Evolutionary conservation across 2,888 invertebrate genomes (phyloP).

Genomic region (Eupelmus urozonus): DNA sequence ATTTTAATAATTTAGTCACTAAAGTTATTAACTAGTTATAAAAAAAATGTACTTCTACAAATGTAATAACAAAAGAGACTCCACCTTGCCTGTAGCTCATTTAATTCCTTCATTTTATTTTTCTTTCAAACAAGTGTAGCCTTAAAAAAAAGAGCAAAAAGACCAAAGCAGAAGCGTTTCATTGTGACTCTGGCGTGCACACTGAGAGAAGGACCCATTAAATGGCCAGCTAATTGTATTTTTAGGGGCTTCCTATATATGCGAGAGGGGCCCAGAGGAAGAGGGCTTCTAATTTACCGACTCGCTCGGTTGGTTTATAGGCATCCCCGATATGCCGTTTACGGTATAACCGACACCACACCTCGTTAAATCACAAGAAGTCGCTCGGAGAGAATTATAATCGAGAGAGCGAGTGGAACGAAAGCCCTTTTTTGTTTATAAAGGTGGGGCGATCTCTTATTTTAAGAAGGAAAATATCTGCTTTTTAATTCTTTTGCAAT

Average conservation of each 20-base stretch:
- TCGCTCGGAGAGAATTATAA: conserved; percentile 68
- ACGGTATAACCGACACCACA: conserved; percentile 74
- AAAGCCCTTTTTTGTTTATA: conserved; percentile 15
- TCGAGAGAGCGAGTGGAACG: conserved; percentile 8
- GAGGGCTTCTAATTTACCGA: conserved; percentile 72
- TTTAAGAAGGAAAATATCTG: background rate
- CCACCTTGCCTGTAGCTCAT: background rate
- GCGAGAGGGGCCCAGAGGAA: conserved; percentile 26
- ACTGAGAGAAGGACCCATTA: conserved; percentile 59
- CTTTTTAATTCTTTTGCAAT: too few species aligned
- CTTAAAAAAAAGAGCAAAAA: conserved; percentile 14
- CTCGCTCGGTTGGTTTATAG: conserved; percentile 74
- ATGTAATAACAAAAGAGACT: too few species aligned
- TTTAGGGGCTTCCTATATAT: conserved; percentile 71
- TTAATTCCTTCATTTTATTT: background rate
- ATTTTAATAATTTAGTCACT: too few species aligned
- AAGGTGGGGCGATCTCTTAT: conserved; percentile 4
- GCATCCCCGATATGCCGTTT: conserved; percentile 70
- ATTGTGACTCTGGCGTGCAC: conserved; percentile 28
- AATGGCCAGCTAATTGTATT: conserved; percentile 74
- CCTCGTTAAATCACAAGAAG: conserved; percentile 74
- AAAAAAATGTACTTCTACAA: too few species aligned
- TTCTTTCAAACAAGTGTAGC: conserved; percentile 8
- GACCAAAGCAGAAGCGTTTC: conserved; percentile 24
- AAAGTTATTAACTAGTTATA: too few species aligned